Evolutionary conservation across 2,888 invertebrate genomes (phyloP).

Genomic region (Prionchulus punctatus): DNA sequence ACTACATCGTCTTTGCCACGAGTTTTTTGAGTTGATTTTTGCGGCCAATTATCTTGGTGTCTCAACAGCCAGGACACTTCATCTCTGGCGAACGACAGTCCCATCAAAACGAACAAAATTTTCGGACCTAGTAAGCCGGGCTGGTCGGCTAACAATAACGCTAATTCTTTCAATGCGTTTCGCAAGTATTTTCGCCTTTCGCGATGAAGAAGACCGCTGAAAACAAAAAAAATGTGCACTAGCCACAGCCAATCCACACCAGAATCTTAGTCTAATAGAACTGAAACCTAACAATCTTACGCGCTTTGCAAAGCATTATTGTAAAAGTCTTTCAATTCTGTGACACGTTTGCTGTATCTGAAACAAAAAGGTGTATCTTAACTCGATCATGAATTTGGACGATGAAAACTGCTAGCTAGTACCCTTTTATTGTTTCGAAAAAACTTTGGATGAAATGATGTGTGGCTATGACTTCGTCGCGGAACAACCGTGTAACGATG

Average conservation of each 20-base stretch:
- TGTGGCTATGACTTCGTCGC: slow-evolving; percentile 90
- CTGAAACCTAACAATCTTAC: too few relatives aligned
- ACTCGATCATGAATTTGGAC: neutral
- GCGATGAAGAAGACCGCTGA: slow-evolving; percentile 63
- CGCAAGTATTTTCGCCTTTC: slow-evolving; percentile 89
- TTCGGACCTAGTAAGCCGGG: slow-evolving; percentile 94
- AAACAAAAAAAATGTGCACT: slow-evolving; percentile 7
- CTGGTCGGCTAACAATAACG: slow-evolving; percentile 86
- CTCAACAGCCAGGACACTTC: slow-evolving; percentile 89
- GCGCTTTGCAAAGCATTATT: slow-evolving; percentile 75
- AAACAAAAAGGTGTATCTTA: slow-evolving; percentile 13
- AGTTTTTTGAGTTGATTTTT: slow-evolving; percentile 49
- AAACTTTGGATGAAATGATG: slow-evolving; percentile 79
- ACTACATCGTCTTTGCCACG: slow-evolving; percentile 67
- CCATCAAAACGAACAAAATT: slow-evolving; percentile 78
- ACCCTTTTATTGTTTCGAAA: slow-evolving; percentile 84
- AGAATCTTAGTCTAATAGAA: neutral
- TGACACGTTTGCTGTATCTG: slow-evolving; percentile 63
- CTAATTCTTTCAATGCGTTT: slow-evolving; percentile 81
- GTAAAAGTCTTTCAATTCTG: slow-evolving; percentile 89
- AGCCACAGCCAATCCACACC: slow-evolving; percentile 11
- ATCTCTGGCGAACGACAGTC: slow-evolving; percentile 80
- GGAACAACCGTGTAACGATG: slow-evolving; percentile 80
- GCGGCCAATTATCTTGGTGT: slow-evolving; percentile 86
- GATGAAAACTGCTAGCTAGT: slow-evolving; percentile 1